phyloP scores from a whole-genome alignment of 2,113 vertebrate genomes.

The Saccopteryx leptura region DNA sequence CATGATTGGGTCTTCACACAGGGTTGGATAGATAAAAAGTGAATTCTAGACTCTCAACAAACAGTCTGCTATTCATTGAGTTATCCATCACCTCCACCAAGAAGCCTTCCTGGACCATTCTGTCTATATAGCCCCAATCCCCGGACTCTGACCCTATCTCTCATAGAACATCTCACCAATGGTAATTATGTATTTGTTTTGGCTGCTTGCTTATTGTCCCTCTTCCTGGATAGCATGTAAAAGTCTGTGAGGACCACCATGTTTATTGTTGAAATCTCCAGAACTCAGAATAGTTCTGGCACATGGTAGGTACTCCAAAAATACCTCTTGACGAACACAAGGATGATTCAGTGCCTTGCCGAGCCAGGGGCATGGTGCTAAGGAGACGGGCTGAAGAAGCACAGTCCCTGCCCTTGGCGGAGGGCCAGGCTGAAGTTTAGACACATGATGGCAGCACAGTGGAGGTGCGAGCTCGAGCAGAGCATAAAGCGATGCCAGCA shows the following conservation, averaged over 20 bases:
- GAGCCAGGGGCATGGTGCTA: fast-evolving
- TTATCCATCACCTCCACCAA: background rate
- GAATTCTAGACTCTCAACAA: background rate
- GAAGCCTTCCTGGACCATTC: background rate
- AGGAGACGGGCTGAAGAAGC: background rate
- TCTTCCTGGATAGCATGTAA: background rate
- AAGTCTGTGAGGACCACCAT: background rate
- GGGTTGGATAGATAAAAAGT: background rate
- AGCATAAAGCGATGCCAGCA: fast-evolving
- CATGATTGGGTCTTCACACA: background rate
- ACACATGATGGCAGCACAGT: fast-evolving
- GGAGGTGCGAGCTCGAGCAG: no score
- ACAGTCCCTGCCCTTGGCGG: background rate
- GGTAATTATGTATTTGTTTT: background rate
- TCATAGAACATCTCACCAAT: background rate
- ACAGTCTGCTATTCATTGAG: background rate
- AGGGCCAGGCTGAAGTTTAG: background rate
- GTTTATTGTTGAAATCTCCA: background rate
- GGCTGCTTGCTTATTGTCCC: background rate
- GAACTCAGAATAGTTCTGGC: background rate
- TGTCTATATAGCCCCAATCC: background rate
- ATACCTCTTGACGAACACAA: background rate
- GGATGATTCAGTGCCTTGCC: background rate
- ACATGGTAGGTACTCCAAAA: background rate
- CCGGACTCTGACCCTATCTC: background rate